These are phyloP conservation scores for Brachypterus glaber DNA, from an alignment of 2,888 invertebrate species.

Conservation along the genomic window DNA sequence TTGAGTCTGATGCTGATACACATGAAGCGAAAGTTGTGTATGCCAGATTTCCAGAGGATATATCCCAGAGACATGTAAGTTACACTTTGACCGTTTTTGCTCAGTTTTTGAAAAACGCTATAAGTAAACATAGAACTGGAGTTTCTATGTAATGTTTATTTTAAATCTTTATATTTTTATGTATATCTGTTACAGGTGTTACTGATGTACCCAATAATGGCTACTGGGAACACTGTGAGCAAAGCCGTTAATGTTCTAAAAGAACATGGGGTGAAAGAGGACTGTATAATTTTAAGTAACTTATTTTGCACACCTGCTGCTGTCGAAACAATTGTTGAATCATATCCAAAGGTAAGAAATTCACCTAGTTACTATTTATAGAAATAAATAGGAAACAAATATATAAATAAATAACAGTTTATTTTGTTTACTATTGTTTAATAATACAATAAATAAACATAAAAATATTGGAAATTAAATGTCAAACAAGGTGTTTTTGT, in stretches of 20 bases:
- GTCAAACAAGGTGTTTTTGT: too few species aligned
- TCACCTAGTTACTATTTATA: neutral
- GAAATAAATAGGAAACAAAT: too few species aligned
- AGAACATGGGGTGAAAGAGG: slow-evolving; percentile 89
- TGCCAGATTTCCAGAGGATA: slow-evolving; percentile 95
- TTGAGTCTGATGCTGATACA: slow-evolving; percentile 92
- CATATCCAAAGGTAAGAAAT: slow-evolving; percentile 59
- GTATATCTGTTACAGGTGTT: slow-evolving; percentile 50
- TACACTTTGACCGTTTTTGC: neutral
- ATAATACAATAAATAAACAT: too few species aligned
- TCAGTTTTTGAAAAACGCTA: too few species aligned
- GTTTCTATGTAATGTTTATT: too few species aligned
- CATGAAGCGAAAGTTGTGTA: slow-evolving; percentile 96
- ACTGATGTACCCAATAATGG: slow-evolving; percentile 98
- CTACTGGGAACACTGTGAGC: slow-evolving; percentile 92
- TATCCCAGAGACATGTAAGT: slow-evolving; percentile 60
- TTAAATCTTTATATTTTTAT: slow-evolving; percentile 5
- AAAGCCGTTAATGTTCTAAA: slow-evolving; percentile 88
- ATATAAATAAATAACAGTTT: too few species aligned
- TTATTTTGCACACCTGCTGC: slow-evolving; percentile 93
- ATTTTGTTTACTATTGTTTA: too few species aligned
- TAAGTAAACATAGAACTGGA: too few species aligned
- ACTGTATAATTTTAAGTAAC: slow-evolving; percentile 93
- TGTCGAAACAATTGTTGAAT: slow-evolving; percentile 70
- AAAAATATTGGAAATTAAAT: too few species aligned